Evolutionary conservation across 2,888 invertebrate genomes (phyloP).

Genomic region (Drosophila helvetica): DNA sequence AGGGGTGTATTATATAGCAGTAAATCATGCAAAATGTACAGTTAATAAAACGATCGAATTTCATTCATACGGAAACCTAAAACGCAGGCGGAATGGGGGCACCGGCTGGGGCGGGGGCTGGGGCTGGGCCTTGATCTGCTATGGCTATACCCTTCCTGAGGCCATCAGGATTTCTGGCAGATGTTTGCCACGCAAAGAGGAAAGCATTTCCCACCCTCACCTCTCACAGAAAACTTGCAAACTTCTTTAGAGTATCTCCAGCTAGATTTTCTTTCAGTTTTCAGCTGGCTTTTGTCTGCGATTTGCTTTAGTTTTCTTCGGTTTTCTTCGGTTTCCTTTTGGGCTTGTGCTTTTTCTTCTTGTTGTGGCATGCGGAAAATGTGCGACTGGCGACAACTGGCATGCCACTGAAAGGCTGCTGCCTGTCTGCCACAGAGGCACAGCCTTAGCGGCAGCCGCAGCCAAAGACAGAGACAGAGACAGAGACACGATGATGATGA

Average conservation of each 20-base stretch:
- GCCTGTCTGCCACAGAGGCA: slow-evolving; percentile 41
- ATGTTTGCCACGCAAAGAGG: background rate
- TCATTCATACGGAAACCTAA: slow-evolving; percentile 75
- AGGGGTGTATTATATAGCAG: background rate
- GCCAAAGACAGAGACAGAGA: background rate
- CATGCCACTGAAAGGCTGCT: slow-evolving; percentile 63
- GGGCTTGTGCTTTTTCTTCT: slow-evolving; percentile 11
- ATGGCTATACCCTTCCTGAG: background rate
- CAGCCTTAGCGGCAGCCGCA: background rate
- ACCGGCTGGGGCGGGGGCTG: too few relatives aligned
- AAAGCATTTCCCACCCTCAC: background rate
- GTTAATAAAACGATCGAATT: slow-evolving; percentile 82
- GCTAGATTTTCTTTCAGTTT: slow-evolving; percentile 3
- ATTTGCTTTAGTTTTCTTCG: slow-evolving; percentile 6
- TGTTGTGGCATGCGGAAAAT: slow-evolving; percentile 73
- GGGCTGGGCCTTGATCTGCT: slow-evolving; percentile 1
- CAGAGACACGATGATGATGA: slow-evolving; percentile 14
- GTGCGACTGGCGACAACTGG: slow-evolving; percentile 62
- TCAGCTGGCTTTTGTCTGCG: slow-evolving; percentile 2
- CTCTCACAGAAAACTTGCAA: background rate
- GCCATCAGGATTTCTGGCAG: background rate
- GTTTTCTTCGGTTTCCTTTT: slow-evolving; percentile 3
- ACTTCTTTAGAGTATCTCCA: background rate
- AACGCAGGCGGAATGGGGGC: slow-evolving; percentile 10
- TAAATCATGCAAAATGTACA: slow-evolving; percentile 47